Base-by-base conservation (phyloP, 2,797 vertebrate species). In the Myripristis jacobus region DNA sequence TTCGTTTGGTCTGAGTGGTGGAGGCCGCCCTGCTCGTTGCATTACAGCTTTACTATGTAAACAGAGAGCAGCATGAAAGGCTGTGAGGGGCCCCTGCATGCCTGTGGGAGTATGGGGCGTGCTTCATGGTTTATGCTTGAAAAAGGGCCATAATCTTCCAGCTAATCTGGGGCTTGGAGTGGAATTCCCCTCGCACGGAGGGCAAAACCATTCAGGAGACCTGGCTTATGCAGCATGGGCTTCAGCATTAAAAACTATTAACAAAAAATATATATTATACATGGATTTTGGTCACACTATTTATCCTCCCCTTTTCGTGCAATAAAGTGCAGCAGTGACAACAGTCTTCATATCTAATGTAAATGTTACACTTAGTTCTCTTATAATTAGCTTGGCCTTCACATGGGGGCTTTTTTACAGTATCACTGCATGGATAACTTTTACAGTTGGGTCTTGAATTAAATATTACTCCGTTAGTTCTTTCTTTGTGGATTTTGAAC, bases 61-160 rank as follows among this genome's bases (percentile, higher is more conserved):
- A 91, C 88, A 92, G 58, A 69, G 77, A 76, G 75, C 74, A 67
- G 84, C 81, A 85, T 90, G 87, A 91, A 88, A 87, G 80, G 70
- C 81, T 51, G 69, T 3, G 66, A 87, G 90, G 81, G 88, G 89
- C 83, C 88, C 75, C 77, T 79, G 76, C 89, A 86, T 91, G 89
- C 86, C 90, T 92, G 85, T 88, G 90, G 86, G 82, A 89, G 84
- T 64, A 25, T 43, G 74, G 80, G 79, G 63, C 70, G 70, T 82
- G 86, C 80, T 89, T 89, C 83, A 88, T 86, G 85, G 84, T 91
- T 91, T 91, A 86, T 81, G 75, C 76, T 82, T 82, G 79, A 89
- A 89, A 92, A 92, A 82, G 76, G 83, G 69, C 54, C 71, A 56
- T 86, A 91, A 92, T 92, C 88, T 86, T 85, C 73, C 70, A 71